Evolutionary conservation across 23 tunicate species (phyloP).

Genomic region (Oikopleura albicans): DNA sequence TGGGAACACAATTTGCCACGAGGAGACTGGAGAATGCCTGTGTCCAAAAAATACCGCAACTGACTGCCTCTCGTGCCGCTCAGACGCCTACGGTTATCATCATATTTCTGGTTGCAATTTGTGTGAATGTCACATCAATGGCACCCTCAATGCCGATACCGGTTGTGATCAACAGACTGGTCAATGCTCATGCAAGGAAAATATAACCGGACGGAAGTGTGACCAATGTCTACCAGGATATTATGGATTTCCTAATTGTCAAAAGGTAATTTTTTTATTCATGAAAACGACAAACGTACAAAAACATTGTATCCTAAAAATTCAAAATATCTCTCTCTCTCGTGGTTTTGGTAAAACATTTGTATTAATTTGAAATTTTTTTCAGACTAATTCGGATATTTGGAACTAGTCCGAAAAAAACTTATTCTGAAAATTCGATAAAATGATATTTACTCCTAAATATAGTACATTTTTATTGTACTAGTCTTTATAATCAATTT

Average conservation of each 20-base stretch:
- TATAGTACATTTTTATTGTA: too few species aligned
- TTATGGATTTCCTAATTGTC: constrained; percentile 70
- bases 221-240: constrained; percentile 67
- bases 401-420: too few species aligned
- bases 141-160: constrained; percentile 37
- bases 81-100: constrained; percentile 65
- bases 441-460: too few species aligned
- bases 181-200: constrained; percentile 59
- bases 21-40: constrained; percentile 65
- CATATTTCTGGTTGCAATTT: constrained; percentile 45
- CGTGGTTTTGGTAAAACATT: too few species aligned
- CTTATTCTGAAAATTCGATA: too few species aligned
- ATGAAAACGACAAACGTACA: too few species aligned
- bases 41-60: constrained; percentile 67
- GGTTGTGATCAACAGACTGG: constrained; percentile 46
- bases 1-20: constrained; percentile 22
- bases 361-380: too few species aligned
- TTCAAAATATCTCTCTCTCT: too few species aligned
- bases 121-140: constrained; percentile 59
- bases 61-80: constrained; percentile 38
- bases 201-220: constrained; percentile 62
- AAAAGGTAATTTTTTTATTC: too few species aligned
- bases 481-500: too few species aligned
- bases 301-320: too few species aligned
- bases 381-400: too few species aligned